These are phyloP conservation scores for Gastrophryne carolinensis DNA, from an alignment of 2,797 vertebrate genomes.

Conservation along the genomic window DNA sequence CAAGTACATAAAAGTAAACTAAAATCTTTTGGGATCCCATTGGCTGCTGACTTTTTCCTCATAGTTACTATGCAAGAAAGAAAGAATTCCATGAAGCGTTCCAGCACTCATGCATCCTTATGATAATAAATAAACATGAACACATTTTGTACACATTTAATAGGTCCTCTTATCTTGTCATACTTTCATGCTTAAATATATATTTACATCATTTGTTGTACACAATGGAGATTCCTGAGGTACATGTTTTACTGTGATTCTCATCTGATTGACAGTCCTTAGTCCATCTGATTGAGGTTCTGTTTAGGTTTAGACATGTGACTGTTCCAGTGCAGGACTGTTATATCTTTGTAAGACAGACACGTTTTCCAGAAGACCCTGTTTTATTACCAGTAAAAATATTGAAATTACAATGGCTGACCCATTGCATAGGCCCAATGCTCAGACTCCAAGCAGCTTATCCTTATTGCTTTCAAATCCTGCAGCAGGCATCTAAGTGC, in stretches of 20 bases:
- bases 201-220: slow-evolving; percentile 45
- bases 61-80: too few relatives aligned
- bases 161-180: slow-evolving; percentile 11
- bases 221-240: slow-evolving; percentile 44
- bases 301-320: neutral
- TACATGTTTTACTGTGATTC: slow-evolving; percentile 27
- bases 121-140: slow-evolving; percentile 26
- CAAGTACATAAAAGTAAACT: neutral
- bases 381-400: neutral
- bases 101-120: slow-evolving; percentile 8
- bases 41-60: neutral
- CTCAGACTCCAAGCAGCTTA: neutral
- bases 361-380: neutral
- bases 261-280: neutral
- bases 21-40: neutral
- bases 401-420: slow-evolving; percentile 2
- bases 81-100: neutral
- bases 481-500: neutral
- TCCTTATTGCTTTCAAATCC: neutral
- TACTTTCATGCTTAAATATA: slow-evolving; percentile 46
- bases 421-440: neutral
- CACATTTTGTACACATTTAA: slow-evolving; percentile 8
- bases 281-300: neutral
- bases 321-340: neutral
- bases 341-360: neutral